These are phyloP conservation scores for Hystrix cristata DNA, from an alignment of 2,113 vertebrate genomes.

Conservation along the genomic window DNA sequence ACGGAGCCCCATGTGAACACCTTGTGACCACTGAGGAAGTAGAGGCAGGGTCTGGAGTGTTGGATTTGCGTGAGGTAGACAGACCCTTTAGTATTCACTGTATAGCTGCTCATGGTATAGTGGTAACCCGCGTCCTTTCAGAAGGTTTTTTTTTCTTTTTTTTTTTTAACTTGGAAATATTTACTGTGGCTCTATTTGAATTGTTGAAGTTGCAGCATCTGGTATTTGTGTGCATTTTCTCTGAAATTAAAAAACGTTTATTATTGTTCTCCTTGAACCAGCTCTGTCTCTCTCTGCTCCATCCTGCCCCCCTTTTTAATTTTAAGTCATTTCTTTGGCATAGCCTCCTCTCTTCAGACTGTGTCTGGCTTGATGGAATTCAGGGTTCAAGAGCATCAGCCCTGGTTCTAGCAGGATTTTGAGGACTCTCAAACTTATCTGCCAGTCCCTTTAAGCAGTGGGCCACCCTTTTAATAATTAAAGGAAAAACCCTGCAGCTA, in stretches of 20 bases:
- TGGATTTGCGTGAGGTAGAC: neutral
- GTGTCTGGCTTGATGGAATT: conserved; percentile 1
- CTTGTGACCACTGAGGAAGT: neutral
- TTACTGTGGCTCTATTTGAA: conserved; percentile 31
- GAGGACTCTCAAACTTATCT: conserved; percentile 73
- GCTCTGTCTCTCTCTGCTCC: neutral
- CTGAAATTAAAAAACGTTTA: conserved; percentile 52
- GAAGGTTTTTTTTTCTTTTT: conserved; percentile 49
- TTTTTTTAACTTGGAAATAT: conserved; percentile 60
- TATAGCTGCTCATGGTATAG: neutral
- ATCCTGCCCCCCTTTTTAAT: neutral
- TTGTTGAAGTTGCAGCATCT: conserved; percentile 61
- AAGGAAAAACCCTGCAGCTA: conserved; percentile 67
- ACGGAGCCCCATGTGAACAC: neutral
- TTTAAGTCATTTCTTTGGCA: conserved; percentile 59
- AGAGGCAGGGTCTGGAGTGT: neutral
- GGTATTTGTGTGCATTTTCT: conserved; percentile 61
- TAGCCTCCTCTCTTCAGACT: conserved; percentile 34
- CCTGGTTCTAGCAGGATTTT: conserved; percentile 69
- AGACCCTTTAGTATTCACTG: neutral
- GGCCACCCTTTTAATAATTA: conserved; percentile 80
- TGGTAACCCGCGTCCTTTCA: neutral
- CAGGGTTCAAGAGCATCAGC: conserved; percentile 61
- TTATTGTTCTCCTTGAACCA: conserved; percentile 71
- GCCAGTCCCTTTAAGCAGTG: conserved; percentile 69